Conservation (phyloP, 2,113 vertebrate species). For the Callocephalon fimbriatum region DNA sequence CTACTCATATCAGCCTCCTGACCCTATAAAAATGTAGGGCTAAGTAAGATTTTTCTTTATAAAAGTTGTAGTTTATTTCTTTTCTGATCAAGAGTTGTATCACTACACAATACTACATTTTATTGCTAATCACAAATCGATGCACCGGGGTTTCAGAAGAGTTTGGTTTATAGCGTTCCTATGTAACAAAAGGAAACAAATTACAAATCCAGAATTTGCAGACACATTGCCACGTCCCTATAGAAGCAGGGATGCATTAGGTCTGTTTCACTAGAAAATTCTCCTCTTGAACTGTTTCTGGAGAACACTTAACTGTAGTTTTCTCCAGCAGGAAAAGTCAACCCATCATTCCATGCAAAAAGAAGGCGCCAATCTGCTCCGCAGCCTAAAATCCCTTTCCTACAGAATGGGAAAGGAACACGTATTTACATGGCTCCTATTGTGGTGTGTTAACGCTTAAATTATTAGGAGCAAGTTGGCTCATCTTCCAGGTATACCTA, state of each 20-base stretch:
- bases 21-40: slow-evolving; percentile 57
- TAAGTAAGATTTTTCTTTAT: slow-evolving; percentile 50
- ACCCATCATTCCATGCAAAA: slow-evolving; percentile 41
- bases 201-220: slow-evolving; percentile 76
- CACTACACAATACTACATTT: slow-evolving; percentile 74
- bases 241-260: slow-evolving; percentile 51
- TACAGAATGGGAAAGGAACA: slow-evolving; percentile 7
- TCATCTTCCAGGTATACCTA: slow-evolving; percentile 26
- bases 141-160: slow-evolving; percentile 78
- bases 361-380: slow-evolving; percentile 21
- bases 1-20: neutral
- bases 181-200: slow-evolving; percentile 76
- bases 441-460: slow-evolving; percentile 36
- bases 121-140: slow-evolving; percentile 80
- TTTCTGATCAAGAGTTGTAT: slow-evolving; percentile 71
- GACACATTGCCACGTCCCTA: slow-evolving; percentile 70
- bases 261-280: slow-evolving; percentile 65
- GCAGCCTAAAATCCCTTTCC: slow-evolving; percentile 17
- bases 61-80: slow-evolving; percentile 57
- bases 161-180: slow-evolving; percentile 82
- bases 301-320: neutral
- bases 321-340: slow-evolving; percentile 45
- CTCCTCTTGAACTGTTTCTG: slow-evolving; percentile 19
- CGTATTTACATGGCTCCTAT: slow-evolving; percentile 47
- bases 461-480: slow-evolving; percentile 44